Base-by-base conservation (phyloP, 2,888 invertebrate genomes). In the Cheilosia scutellata region DNA sequence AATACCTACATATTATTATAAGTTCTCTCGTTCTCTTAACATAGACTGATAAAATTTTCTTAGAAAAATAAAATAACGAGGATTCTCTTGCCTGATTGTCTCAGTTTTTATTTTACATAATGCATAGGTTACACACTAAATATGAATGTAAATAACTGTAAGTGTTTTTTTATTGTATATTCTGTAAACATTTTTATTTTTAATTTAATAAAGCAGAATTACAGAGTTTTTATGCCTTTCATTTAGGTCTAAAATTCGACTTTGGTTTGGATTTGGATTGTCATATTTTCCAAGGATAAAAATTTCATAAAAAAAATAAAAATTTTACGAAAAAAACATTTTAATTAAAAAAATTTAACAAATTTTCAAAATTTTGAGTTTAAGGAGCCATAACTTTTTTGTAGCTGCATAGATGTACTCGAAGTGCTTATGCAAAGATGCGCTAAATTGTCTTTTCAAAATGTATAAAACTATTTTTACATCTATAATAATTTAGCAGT, bases 31-130 rank as follows among this genome's bases (percentile, higher is more conserved):
- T 86, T 82, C 57, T 77, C 62, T 75, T 82, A 68, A 86, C 70
- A 77, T 72, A 86, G 86, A 86, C 86, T 86, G 86, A 84, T 75
- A 42, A 70, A 55, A 71, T 72, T 84, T 84, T 76, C 53, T 29
- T 71, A 82, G 55, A 66, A 47, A 33, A 72, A 63, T 76, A 74
- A 13, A 76, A 79, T 79, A 51, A 84, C 75, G 75, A 70, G 75
- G 62, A 68, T 57, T 57, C 31, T 75, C 76, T 76, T 86, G 84
- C 80, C 84, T 80, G 70, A 71, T 58, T 71, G 44, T 65, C 63
- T 84, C 44, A 70, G 70, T 75, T 75, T 60, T 79, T 27, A 11
- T 51, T 72, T 72, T 72, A 65, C 79, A 60, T 42, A 68, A 37
- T 65, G 78, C n/a, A 37, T 33, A 31, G 7, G 20, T 16, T 16